Base-by-base conservation (phyloP, 2,888 invertebrate species). In the Brachyptera risi region DNA sequence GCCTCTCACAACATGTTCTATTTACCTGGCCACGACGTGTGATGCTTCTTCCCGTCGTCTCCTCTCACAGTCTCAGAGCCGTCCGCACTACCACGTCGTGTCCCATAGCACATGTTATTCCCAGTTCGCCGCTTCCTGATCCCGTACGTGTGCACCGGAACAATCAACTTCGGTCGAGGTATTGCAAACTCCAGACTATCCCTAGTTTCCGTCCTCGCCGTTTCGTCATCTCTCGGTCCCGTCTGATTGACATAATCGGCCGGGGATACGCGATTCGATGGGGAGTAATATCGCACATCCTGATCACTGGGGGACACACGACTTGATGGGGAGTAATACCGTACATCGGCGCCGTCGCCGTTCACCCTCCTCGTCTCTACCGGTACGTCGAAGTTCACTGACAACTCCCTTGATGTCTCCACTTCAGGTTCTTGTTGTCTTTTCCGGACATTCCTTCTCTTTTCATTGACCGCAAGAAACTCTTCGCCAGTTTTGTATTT, bases 141-240 rank as follows among this genome's bases (percentile, higher is more conserved):
- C 60, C 90, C 92, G 72, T 92, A 92, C 24, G 92, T 91, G 77
- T 92, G 92, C 64, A 92, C 89, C 59, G 92, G 92, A 67, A 92
- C 92, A 71, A 92, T 90, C 68, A 92, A 80, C 71, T 91, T 87
- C 31, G 92, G 92, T 69, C 92, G 79, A 3, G 92, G 92, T 74
- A 92, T 92, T 65, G 85, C 83, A 75, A 92, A 92, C 70, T 87
- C 54, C 35, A 35, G 37, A 9, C 37, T 88, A 3, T 37, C 47
- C 21, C 42, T 42, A 47, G 23, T n/a, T n/a, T 57, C 44, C n/a
- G 26, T 38, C 57, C 42, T 44, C 21, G 27, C 15, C 40, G 23
- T 11, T 47, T 1, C 24, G 57, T 7, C 27, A 47, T 19, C 42
- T 31, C 5, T 15, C 11, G 26, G 23, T n/a, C n/a, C n/a, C n/a